phyloP scores from a whole-genome alignment of 2,888 invertebrate species.

The Tipula helvola region DNA sequence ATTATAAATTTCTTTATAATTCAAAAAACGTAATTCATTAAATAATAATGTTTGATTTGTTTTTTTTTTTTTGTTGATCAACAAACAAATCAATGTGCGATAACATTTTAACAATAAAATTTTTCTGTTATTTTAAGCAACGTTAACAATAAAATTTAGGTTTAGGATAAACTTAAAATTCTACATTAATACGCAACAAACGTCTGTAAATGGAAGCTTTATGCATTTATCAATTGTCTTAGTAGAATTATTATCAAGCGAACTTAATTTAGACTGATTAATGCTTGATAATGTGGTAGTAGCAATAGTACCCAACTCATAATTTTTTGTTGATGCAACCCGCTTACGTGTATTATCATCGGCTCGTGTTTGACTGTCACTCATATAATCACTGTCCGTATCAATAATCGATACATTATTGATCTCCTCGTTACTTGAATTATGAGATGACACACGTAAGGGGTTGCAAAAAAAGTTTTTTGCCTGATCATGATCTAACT shows the following conservation, averaged over 20 bases:
- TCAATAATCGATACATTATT: slow-evolving; percentile 10
- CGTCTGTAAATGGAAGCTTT: slow-evolving; percentile 17
- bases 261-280: slow-evolving; percentile 4
- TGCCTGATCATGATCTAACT: slow-evolving; percentile 25
- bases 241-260: slow-evolving; percentile 11
- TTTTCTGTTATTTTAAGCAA: slow-evolving; percentile 5
- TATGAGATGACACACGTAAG: slow-evolving; percentile 41
- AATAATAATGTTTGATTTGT: background rate
- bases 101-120: background rate
- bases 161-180: slow-evolving; percentile 7
- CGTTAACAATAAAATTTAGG: background rate
- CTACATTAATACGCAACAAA: slow-evolving; percentile 21
- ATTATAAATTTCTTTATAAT: background rate
- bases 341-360: slow-evolving; percentile 18
- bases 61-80: background rate
- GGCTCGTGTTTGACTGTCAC: slow-evolving; percentile 14
- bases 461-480: slow-evolving; percentile 44
- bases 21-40: background rate
- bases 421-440: slow-evolving; percentile 18
- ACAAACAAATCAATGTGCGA: background rate
- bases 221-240: slow-evolving; percentile 14
- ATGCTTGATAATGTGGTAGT: background rate
- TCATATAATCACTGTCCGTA: slow-evolving; percentile 16
- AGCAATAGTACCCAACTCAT: background rate
- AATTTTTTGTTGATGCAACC: slow-evolving; percentile 15